phyloP scores from a whole-genome alignment of 2,888 invertebrate species.

The Rotaria magnacalcarata region DNA sequence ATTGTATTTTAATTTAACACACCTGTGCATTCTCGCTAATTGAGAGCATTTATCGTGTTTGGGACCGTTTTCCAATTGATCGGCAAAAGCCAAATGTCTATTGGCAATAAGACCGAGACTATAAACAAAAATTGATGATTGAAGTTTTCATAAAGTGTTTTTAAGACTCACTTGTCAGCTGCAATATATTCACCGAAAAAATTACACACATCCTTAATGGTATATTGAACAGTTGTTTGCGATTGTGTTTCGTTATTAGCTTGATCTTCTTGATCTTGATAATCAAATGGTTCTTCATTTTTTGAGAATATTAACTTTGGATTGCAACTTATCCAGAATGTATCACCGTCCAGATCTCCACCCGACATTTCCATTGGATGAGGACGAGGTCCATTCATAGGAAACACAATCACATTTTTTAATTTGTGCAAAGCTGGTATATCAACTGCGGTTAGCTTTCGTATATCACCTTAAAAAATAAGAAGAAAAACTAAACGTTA shows the following conservation, averaged over 20 bases:
- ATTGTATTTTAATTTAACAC: too few relatives aligned
- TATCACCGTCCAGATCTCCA: neutral
- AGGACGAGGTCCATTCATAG: neutral
- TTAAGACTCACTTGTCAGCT: neutral
- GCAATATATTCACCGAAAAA: neutral
- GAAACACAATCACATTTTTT: neutral
- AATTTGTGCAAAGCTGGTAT: neutral
- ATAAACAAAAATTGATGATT: too few relatives aligned
- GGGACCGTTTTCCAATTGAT: too few relatives aligned
- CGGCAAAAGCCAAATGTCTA: too few relatives aligned
- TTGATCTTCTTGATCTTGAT: neutral
- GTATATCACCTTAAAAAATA: neutral
- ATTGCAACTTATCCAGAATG: neutral
- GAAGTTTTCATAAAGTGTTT: too few relatives aligned
- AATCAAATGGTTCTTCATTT: neutral
- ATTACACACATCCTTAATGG: neutral
- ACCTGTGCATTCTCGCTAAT: too few relatives aligned
- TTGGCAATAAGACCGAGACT: too few relatives aligned
- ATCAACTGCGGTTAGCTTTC: neutral
- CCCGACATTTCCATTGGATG: neutral
- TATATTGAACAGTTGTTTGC: neutral
- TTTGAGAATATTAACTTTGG: neutral
- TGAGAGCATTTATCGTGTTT: too few relatives aligned
- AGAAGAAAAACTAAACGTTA: too few relatives aligned
- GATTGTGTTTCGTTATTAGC: neutral